phyloP scores from a whole-genome alignment of 1,140 invertebrate species.

The Brachionus paranguensis region DNA sequence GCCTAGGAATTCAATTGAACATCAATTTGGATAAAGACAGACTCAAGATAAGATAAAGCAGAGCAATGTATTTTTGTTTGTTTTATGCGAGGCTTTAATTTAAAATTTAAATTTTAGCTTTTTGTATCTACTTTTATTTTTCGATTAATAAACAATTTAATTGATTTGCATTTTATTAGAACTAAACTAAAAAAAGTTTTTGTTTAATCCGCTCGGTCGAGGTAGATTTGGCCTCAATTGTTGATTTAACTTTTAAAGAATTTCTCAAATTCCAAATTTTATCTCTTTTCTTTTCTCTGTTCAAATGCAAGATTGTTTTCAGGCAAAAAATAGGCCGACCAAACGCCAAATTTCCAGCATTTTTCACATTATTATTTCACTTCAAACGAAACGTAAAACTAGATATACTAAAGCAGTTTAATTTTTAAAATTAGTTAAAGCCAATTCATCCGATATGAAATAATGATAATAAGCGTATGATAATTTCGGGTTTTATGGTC shows the following conservation, averaged over 20 bases:
- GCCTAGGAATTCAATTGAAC: not conserved
- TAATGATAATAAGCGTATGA: constrained; percentile 7
- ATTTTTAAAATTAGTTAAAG: not conserved
- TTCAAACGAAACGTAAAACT: constrained; percentile 1
- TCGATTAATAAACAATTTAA: constrained; percentile 33
- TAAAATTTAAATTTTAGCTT: constrained; percentile 15
- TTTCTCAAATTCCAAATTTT: constrained; percentile 26
- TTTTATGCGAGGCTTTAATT: constrained; percentile 4
- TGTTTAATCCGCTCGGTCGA: not conserved
- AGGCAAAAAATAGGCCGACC: not conserved
- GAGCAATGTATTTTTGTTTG: not conserved
- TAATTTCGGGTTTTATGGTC: not conserved
- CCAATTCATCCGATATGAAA: not conserved
- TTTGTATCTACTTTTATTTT: not conserved
- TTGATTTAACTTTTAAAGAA: constrained; percentile 15
- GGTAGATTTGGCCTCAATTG: not conserved
- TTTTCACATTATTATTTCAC: constrained; percentile 17
- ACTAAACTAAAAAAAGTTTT: not conserved
- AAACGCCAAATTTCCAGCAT: not conserved
- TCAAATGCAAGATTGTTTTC: not conserved
- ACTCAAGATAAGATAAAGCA: constrained; percentile 16
- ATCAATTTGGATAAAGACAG: constrained; percentile 8
- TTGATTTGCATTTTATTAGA: constrained; percentile 7
- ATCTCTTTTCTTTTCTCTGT: not conserved
- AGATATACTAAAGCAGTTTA: not conserved